A percentile compares a stretch with the other conserved stretches of the same genome.
These are phyloP conservation scores for Chinchilla lanigera DNA, from an alignment of 2,113 vertebrate species.

Conservation along the genomic window DNA sequence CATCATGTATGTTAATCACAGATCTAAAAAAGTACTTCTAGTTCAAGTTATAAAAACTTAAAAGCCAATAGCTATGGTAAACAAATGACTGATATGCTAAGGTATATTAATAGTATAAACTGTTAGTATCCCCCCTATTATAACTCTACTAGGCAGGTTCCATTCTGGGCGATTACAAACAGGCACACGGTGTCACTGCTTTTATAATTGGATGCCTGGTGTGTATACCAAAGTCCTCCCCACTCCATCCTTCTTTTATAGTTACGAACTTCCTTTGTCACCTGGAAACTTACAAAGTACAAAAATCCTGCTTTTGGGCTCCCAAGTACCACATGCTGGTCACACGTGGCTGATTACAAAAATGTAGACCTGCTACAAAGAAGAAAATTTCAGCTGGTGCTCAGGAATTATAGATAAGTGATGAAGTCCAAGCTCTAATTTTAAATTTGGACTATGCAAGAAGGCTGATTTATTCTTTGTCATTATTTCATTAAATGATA, in stretches of 20 bases:
- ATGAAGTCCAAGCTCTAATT: not conserved
- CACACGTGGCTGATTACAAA: conserved; percentile 41
- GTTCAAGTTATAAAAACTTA: not conserved
- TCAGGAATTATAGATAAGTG: not conserved
- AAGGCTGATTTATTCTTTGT: not conserved
- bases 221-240: not conserved
- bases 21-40: not conserved
- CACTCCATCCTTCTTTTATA: not conserved
- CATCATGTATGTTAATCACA: not conserved
- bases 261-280: not conserved
- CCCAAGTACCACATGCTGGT: conserved; percentile 41
- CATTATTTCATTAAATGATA: conserved; percentile 28
- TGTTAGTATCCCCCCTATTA: not conserved
- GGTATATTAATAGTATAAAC: not conserved
- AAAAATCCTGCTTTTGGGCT: conserved; percentile 33
- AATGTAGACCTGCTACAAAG: not conserved
- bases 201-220: not conserved
- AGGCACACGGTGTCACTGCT: not conserved
- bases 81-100: not conserved
- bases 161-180: not conserved
- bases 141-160: not conserved
- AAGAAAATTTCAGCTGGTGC: conserved; percentile 4
- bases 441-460: conserved; percentile 46
- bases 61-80: not conserved
- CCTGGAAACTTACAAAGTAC: conserved; percentile 53